These are phyloP conservation scores for Cryptosula pallasiana DNA, from an alignment of 2,888 invertebrate genomes.

Conservation along the genomic window DNA sequence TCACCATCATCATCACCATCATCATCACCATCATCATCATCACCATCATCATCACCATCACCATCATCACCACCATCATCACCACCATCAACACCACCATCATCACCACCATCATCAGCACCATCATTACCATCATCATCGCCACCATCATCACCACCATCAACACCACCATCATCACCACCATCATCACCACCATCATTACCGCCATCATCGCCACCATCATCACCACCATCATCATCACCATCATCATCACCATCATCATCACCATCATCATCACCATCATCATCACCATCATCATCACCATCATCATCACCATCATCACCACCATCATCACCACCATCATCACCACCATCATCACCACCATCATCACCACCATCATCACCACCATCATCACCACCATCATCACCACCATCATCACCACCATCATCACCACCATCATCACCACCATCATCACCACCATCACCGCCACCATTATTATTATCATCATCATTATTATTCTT, in stretches of 20 bases:
- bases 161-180: slow-evolving; percentile 1
- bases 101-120: background rate
- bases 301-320: too few relatives aligned
- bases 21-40: slow-evolving; percentile 13
- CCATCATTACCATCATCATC: slow-evolving; percentile 1
- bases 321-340: background rate
- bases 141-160: slow-evolving; percentile 10
- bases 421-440: slow-evolving; percentile 10
- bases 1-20: slow-evolving; percentile 5
- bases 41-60: background rate
- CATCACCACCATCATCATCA: slow-evolving; percentile 10
- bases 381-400: slow-evolving; percentile 10
- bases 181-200: slow-evolving; percentile 10
- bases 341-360: slow-evolving; percentile 5
- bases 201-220: slow-evolving; percentile 10
- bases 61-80: background rate
- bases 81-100: too few relatives aligned
- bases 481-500: too few relatives aligned
- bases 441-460: slow-evolving; percentile 10
- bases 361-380: slow-evolving; percentile 5
- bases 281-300: slow-evolving; percentile 1
- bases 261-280: slow-evolving; percentile 5
- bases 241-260: slow-evolving; percentile 10
- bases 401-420: slow-evolving; percentile 4
- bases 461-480: slow-evolving; percentile 10